Evolutionary conservation across 92 coral and sea anemone species (phyloP).

Genomic region (Scolanthus callimorphus): DNA sequence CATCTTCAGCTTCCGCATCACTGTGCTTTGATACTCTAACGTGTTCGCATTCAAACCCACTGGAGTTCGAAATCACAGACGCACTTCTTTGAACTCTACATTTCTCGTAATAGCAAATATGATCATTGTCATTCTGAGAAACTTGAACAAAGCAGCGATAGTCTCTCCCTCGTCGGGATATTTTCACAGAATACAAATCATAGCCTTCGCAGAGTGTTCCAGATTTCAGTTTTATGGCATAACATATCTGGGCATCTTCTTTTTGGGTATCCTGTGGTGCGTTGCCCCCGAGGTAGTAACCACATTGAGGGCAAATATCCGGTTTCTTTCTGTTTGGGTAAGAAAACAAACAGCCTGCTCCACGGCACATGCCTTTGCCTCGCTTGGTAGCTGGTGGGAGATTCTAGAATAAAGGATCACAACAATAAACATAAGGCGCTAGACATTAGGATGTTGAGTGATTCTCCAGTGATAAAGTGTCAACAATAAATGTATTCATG

Average conservation of each 20-base stretch:
- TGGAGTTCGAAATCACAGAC: constrained; percentile 25
- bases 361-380: constrained; percentile 37
- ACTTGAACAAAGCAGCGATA: constrained; percentile 43
- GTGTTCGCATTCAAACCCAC: constrained; percentile 28
- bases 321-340: constrained; percentile 35
- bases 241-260: constrained; percentile 19
- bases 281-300: constrained; percentile 33
- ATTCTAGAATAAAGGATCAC: too few relatives aligned
- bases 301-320: constrained; percentile 32
- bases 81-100: constrained; percentile 36
- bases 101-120: constrained; percentile 35
- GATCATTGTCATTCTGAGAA: constrained; percentile 10
- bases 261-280: constrained; percentile 27
- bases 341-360: constrained; percentile 21
- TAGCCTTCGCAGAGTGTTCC: constrained; percentile 18
- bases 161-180: constrained; percentile 35
- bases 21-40: constrained; percentile 25
- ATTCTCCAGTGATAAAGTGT: too few relatives aligned
- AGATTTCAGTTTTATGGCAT: constrained; percentile 25
- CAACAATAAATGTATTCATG: too few relatives aligned
- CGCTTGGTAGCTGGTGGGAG: constrained; percentile 34
- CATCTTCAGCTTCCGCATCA: constrained; percentile 6
- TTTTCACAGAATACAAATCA: constrained; percentile 32
- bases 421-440: too few relatives aligned
- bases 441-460: too few relatives aligned